Percentiles rank a stretch among this genome's conserved stretches.
Conservation (phyloP, 2,113 vertebrate genomes). For the Zeus faber region DNA sequence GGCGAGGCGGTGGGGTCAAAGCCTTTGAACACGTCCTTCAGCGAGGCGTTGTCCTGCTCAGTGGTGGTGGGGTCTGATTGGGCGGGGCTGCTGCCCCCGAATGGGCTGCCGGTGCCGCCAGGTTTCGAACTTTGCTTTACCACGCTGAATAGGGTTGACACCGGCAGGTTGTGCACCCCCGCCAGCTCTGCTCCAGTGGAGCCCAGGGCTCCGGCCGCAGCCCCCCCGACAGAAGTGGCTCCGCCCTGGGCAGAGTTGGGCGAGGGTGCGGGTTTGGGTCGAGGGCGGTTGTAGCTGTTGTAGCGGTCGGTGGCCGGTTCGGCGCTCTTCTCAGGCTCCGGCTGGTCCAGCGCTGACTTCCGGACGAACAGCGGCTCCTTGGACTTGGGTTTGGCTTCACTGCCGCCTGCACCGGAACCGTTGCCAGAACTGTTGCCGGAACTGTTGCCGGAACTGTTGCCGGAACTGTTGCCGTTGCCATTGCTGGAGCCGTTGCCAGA, state of each 20-base stretch:
- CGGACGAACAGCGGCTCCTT: constrained; percentile 89
- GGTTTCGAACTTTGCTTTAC: constrained; percentile 81
- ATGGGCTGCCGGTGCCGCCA: constrained; percentile 80
- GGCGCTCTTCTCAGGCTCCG: constrained; percentile 73
- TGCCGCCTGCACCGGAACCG: constrained; percentile 24
- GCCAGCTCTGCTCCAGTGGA: constrained; percentile 58
- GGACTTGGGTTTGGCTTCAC: constrained; percentile 71
- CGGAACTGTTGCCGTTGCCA: constrained; percentile 51
- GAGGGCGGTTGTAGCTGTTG: constrained; percentile 91
- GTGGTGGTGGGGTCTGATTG: constrained; percentile 64
- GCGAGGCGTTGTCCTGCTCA: constrained; percentile 85
- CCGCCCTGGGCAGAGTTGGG: constrained; percentile 56
- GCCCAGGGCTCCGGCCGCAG: constrained; percentile 35
- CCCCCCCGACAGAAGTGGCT: constrained; percentile 10
- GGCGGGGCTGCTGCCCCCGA: constrained; percentile 84
- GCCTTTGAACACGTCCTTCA: constrained; percentile 96
- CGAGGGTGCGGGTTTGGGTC: constrained; percentile 76
- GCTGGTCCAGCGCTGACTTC: constrained; percentile 86
- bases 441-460: constrained; percentile 42
- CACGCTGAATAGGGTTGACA: constrained; percentile 83
- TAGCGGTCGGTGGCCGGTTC: constrained; percentile 81
- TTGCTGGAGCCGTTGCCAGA: constrained; percentile 45
- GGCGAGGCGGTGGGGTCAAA: constrained; percentile 95
- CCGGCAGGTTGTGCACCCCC: constrained; percentile 83
- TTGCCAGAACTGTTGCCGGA: constrained; percentile 18